Evolutionary conservation across 2,797 vertebrate genomes (phyloP).

Genomic region (Spinus pinus): DNA sequence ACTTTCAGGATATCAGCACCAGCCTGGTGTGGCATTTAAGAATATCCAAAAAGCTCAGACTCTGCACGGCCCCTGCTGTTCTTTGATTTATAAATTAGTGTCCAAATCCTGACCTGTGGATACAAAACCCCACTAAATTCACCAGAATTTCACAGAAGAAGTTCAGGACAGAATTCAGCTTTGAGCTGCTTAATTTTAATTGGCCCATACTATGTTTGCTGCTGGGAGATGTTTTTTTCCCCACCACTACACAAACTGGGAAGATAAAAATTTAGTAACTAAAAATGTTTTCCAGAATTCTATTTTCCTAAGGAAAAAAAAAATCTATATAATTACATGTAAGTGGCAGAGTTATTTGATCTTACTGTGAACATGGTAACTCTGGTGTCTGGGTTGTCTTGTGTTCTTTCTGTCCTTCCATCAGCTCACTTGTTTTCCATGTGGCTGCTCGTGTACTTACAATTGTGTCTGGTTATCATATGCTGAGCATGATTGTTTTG

Average conservation of each 20-base stretch:
- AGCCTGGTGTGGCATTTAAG: not conserved
- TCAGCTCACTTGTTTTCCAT: constrained; percentile 36
- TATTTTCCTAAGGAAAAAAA: not conserved
- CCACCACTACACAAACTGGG: not conserved
- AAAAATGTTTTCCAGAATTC: not conserved
- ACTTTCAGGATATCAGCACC: not conserved
- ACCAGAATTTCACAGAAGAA: not conserved
- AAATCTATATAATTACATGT: not conserved
- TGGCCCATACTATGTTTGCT: not conserved
- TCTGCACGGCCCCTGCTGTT: not conserved
- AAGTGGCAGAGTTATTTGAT: constrained; percentile 11
- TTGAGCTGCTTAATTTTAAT: not conserved
- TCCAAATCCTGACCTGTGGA: not conserved
- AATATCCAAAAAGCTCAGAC: not conserved
- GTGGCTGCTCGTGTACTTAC: not conserved
- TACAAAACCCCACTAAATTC: not conserved
- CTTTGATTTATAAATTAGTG: not conserved
- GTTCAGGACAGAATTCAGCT: not conserved
- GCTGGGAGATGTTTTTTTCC: not conserved
- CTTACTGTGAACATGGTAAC: not conserved
- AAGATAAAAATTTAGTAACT: not conserved
- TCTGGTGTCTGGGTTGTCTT: not conserved
- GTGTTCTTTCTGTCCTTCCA: not conserved
- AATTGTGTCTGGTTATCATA: constrained; percentile 42
- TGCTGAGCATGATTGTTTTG: constrained; percentile 22